phyloP scores from a whole-genome alignment of 2,113 vertebrate genomes.

The Alaudala cheleensis region DNA sequence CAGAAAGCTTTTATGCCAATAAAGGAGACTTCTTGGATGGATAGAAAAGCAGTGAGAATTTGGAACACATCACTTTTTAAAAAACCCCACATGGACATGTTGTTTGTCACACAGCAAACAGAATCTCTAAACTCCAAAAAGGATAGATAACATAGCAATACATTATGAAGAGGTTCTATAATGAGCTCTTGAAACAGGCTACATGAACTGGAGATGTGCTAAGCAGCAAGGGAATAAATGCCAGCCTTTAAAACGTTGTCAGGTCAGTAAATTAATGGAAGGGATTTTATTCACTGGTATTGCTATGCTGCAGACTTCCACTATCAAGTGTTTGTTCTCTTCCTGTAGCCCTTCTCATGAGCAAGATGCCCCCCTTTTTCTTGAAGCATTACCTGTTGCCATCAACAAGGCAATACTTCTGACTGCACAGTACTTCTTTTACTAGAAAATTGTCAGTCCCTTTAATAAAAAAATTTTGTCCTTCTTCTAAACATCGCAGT shows the following conservation, averaged over 20 bases:
- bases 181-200: neutral
- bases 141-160: neutral
- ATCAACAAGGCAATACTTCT: neutral
- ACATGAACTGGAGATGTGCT: neutral
- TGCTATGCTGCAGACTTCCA: neutral
- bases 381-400: neutral
- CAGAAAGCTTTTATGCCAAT: neutral
- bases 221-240: neutral
- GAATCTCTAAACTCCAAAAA: neutral
- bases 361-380: neutral
- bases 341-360: neutral
- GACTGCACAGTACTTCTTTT: neutral
- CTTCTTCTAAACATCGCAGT: neutral
- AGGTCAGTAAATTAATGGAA: neutral
- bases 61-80: neutral
- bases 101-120: neutral
- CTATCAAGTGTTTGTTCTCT: neutral
- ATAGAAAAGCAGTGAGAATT: neutral
- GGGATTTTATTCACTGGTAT: neutral
- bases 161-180: neutral
- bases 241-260: neutral
- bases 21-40: neutral
- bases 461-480: neutral
- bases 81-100: fast-evolving
- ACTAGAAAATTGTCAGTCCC: neutral